phyloP scores from a whole-genome alignment of 2,797 vertebrate species.

The Argya squamiceps region DNA sequence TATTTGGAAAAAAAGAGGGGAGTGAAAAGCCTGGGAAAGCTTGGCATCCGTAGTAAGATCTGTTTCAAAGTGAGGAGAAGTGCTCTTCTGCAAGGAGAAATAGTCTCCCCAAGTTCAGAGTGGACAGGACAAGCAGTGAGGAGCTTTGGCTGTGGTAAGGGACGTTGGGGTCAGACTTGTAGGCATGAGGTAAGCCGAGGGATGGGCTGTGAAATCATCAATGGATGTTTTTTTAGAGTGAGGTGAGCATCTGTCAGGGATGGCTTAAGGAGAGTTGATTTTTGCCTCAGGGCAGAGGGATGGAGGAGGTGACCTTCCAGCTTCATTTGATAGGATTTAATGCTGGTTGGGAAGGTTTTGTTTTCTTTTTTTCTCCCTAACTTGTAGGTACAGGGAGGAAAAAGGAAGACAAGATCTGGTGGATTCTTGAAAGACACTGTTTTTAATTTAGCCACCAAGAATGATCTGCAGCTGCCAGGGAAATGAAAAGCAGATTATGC shows the following conservation, averaged over 20 bases:
- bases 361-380: not conserved
- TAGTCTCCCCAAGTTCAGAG: not conserved
- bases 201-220: not conserved
- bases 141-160: not conserved
- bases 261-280: constrained; percentile 11
- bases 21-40: not conserved
- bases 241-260: not conserved
- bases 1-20: not conserved
- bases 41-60: fast-evolving
- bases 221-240: not conserved
- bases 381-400: not conserved
- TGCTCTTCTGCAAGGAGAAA: not conserved
- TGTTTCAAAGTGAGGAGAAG: not conserved
- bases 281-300: not conserved
- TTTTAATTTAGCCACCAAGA: constrained; percentile 38
- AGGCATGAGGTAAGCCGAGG: not conserved
- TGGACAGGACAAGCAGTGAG: not conserved
- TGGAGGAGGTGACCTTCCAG: constrained; percentile 45
- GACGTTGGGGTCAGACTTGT: not conserved
- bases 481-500: constrained; percentile 63
- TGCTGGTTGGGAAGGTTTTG: not conserved
- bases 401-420: not conserved
- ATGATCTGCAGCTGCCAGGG: constrained; percentile 58
- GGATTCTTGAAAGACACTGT: constrained; percentile 5
- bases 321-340: constrained; percentile 5